Conservation (phyloP, 2,113 vertebrate genomes). For the Sphaerodactylus townsendi region DNA sequence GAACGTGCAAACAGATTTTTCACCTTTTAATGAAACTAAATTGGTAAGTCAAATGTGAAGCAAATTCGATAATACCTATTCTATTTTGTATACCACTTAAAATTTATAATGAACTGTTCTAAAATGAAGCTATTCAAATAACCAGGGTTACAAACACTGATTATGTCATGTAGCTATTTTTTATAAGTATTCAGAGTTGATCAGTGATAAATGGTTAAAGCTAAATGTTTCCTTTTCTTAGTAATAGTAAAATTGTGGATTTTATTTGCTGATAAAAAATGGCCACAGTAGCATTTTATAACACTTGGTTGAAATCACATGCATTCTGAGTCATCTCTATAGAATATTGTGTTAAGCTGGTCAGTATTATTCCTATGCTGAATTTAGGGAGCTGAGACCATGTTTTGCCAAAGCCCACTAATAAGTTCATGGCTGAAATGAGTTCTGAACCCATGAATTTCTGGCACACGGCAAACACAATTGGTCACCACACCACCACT, state of each 20-base stretch:
- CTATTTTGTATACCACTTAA: background rate
- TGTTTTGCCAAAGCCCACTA: background rate
- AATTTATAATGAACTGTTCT: background rate
- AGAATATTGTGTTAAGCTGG: background rate
- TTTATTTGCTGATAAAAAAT: background rate
- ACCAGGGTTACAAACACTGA: background rate
- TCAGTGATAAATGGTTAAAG: background rate
- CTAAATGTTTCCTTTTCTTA: background rate
- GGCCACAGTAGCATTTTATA: background rate
- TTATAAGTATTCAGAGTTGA: background rate
- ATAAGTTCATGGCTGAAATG: background rate
- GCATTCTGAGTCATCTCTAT: background rate
- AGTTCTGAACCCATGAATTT: background rate
- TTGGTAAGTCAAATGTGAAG: rapidly evolving
- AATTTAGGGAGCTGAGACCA: background rate
- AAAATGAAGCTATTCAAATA: background rate
- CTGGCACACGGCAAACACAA: background rate
- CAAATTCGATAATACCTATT: background rate
- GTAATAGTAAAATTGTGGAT: background rate
- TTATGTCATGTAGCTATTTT: background rate
- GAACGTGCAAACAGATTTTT: background rate
- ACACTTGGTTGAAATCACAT: background rate
- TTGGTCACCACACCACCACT: background rate
- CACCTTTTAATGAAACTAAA: background rate
- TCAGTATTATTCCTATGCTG: background rate